phyloP scores from a whole-genome alignment of 2,888 invertebrate species.

The Agriopis leucophaearia region DNA sequence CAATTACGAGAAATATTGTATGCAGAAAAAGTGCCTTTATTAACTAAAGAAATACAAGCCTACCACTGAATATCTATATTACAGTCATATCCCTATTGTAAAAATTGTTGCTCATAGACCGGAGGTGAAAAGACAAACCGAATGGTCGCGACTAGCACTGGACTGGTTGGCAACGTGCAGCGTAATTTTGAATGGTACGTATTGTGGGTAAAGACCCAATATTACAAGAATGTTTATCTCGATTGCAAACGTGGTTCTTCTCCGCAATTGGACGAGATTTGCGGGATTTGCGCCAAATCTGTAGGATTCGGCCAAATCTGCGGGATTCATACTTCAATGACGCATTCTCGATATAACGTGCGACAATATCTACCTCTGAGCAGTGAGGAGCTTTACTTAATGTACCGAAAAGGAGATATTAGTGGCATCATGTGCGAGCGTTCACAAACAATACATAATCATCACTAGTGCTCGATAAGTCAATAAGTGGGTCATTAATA shows the following conservation, averaged over 20 bases:
- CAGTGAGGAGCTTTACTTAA: slow-evolving; percentile 12
- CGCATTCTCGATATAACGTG: slow-evolving; percentile 12
- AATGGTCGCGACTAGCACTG: no score
- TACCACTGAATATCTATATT: no score
- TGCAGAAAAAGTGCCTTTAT: no score
- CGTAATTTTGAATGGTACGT: not conserved
- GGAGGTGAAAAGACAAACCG: no score
- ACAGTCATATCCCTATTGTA: no score
- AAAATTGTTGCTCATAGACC: no score
- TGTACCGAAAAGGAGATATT: slow-evolving; percentile 24
- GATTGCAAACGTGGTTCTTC: slow-evolving; percentile 1
- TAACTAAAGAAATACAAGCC: no score
- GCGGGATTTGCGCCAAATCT: slow-evolving; percentile 24
- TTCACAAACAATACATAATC: not conserved
- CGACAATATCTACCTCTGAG: not conserved
- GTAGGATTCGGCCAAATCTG: slow-evolving; percentile 21
- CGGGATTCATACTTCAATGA: slow-evolving; percentile 27
- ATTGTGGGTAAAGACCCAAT: not conserved
- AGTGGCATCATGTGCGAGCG: no score
- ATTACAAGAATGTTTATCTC: slow-evolving; percentile 10
- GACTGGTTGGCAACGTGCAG: no score
- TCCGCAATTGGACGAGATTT: slow-evolving; percentile 18
- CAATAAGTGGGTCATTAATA: no score
- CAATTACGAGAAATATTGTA: no score
- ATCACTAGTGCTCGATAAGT: not conserved